Base-by-base conservation (phyloP, 2,888 invertebrate genomes). In the Scotopteryx bipunctaria region DNA sequence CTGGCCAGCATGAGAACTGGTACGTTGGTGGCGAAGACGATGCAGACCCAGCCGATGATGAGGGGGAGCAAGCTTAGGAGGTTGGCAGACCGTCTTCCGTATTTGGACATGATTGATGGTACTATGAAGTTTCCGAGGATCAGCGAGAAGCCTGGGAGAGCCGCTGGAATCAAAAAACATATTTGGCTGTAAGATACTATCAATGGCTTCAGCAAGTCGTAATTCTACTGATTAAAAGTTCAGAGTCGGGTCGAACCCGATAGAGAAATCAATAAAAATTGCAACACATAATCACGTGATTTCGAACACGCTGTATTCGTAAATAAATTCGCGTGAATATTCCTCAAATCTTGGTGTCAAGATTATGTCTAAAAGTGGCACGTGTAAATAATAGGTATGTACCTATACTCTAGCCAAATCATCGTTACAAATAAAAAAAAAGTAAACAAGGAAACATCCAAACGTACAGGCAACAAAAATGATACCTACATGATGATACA, bases 71-170 rank as follows among this genome's bases (percentile, higher is more conserved):
- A 84, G 16, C 84, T 77, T 11, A 89, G 48, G 1, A 91, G 62
- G 55, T 91, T 85, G 2, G 91, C 83, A 1, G 70, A 71, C 58
- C 83, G 89, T 23, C 93, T 77, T 3, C 93, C 93, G 38, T 83
- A 74, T 42, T 73, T 77, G 17, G 91, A 88, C 83, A 92, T 90
- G 2, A 91, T 60, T 3, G 71, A 59, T 1, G 76, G 73, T 2
- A 72, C 66, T 14, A 76, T 57, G 58, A 73, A 68, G 64, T 76
- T 78, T 2, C 79, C 79, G 4, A 64, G 42, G 5, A 76, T 59
- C 5, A 78, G 56, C 0, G 76, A 71, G 27, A 77, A 63, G 19
- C 75, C 76, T 0, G 72, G 70, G 2, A 78, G 65, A 9, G 79
- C 66, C 4, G 79, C 79, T 78, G 73, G 15, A 71, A 71, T 15